A percentile compares a stretch with the other conserved stretches of the same genome.
Conservation (phyloP, 2,888 invertebrate genomes). For the Philereme vetulata region DNA sequence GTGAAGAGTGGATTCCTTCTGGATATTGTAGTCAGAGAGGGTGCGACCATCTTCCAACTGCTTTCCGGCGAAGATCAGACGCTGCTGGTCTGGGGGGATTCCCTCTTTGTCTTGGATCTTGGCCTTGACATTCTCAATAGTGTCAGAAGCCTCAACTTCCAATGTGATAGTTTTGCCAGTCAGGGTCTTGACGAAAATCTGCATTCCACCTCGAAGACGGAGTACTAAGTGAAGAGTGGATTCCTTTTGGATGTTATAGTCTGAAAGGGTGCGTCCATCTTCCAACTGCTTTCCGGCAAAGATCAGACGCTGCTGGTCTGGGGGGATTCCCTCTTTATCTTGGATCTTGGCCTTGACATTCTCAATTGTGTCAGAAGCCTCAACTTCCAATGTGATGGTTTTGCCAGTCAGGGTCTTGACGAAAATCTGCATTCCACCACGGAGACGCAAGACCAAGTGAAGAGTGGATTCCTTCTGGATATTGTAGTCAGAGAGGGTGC, state of each 20-base stretch:
- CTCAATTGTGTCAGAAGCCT: slow-evolving; percentile 56
- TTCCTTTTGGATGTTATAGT: slow-evolving; percentile 58
- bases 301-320: slow-evolving; percentile 56
- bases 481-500: slow-evolving; percentile 51
- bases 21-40: slow-evolving; percentile 57
- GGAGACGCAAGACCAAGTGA: slow-evolving; percentile 59
- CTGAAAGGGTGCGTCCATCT: slow-evolving; percentile 56
- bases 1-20: slow-evolving; percentile 45
- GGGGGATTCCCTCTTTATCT: slow-evolving; percentile 58
- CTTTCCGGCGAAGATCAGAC: slow-evolving; percentile 57
- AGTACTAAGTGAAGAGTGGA: slow-evolving; percentile 54
- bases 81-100: slow-evolving; percentile 59
- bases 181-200: slow-evolving; percentile 58
- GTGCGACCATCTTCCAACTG: slow-evolving; percentile 59
- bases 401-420: slow-evolving; percentile 58
- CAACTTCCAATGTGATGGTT: slow-evolving; percentile 56
- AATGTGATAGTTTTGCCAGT: slow-evolving; percentile 58
- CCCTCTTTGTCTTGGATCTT: slow-evolving; percentile 62
- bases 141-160: slow-evolving; percentile 55
- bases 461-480: slow-evolving; percentile 67
- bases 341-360: slow-evolving; percentile 60
- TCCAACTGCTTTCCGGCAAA: slow-evolving; percentile 58
- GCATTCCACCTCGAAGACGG: slow-evolving; percentile 56
- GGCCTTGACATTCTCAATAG: slow-evolving; percentile 58
- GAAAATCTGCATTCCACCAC: slow-evolving; percentile 60